phyloP scores from a whole-genome alignment of 1,140 invertebrate species.

The Drosophila saltans region DNA sequence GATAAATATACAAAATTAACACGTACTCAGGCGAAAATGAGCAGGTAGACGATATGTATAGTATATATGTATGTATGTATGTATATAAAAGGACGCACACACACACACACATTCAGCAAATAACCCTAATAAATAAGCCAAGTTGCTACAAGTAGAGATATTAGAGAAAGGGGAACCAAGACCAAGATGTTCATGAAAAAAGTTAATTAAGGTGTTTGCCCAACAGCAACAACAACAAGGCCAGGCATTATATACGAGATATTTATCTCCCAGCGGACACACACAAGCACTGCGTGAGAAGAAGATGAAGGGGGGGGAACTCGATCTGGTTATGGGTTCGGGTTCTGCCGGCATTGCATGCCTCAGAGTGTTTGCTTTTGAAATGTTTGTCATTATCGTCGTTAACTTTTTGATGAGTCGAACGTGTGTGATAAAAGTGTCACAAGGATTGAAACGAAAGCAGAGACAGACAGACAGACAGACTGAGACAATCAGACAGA shows the following conservation, averaged over 20 bases:
- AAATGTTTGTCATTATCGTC: conserved; percentile 81
- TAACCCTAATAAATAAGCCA: conserved; percentile 80
- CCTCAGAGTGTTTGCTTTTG: conserved; percentile 70
- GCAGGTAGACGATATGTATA: conserved; percentile 56
- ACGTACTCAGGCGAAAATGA: conserved; percentile 79
- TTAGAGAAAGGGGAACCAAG: conserved; percentile 14
- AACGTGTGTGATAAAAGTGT: conserved; percentile 81
- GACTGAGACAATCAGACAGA: background rate
- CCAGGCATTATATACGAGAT: conserved; percentile 72
- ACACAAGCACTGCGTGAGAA: conserved; percentile 1
- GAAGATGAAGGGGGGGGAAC: conserved; percentile 4
- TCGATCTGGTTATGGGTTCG: conserved; percentile 43
- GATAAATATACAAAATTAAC: conserved; percentile 81
- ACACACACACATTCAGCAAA: conserved; percentile 52
- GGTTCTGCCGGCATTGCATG: conserved; percentile 35
- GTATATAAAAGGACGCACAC: conserved; percentile 44
- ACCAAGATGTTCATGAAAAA: conserved; percentile 70
- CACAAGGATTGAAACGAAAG: conserved; percentile 63
- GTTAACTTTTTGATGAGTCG: conserved; percentile 81
- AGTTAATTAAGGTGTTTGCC: conserved; percentile 82
- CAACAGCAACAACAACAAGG: conserved; percentile 32
- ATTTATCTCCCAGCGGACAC: conserved; percentile 66
- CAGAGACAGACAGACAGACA: conserved; percentile 13
- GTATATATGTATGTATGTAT: conserved; percentile 26
- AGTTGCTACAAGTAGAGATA: conserved; percentile 57